Evolutionary conservation across 2,797 vertebrate genomes (phyloP).

Genomic region (Mus spretus): DNA sequence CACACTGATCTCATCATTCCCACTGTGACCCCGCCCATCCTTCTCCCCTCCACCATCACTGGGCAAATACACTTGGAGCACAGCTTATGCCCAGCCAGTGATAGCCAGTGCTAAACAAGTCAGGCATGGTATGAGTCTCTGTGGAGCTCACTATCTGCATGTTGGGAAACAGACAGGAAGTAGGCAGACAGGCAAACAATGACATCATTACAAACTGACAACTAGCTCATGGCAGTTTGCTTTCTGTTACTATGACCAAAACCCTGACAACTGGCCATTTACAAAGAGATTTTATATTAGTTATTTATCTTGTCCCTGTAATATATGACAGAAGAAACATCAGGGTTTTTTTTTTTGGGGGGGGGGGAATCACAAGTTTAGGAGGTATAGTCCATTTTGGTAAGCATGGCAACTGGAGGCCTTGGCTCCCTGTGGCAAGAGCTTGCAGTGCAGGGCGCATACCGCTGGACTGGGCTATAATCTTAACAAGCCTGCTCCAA

Average conservation of each 20-base stretch:
- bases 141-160: not conserved
- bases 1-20: not conserved
- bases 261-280: not conserved
- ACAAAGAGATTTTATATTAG: not conserved
- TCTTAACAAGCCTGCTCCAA: not conserved
- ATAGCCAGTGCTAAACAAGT: not conserved
- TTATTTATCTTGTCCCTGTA: not conserved
- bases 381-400: not conserved
- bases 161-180: not conserved
- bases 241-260: not conserved
- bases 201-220: not conserved
- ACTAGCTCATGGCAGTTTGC: not conserved
- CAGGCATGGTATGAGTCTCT: not conserved
- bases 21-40: fast-evolving
- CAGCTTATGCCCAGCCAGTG: not conserved
- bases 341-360: not conserved
- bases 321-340: not conserved
- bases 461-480: not conserved
- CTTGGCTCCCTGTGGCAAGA: not conserved
- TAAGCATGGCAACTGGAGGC: too few relatives aligned
- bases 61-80: not conserved
- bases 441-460: not conserved
- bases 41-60: not conserved
- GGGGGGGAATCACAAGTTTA: not conserved
- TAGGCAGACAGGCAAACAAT: not conserved